These are phyloP conservation scores for Ficedula albicollis DNA, from an alignment of 2,797 vertebrate genomes.

Conservation along the genomic window DNA sequence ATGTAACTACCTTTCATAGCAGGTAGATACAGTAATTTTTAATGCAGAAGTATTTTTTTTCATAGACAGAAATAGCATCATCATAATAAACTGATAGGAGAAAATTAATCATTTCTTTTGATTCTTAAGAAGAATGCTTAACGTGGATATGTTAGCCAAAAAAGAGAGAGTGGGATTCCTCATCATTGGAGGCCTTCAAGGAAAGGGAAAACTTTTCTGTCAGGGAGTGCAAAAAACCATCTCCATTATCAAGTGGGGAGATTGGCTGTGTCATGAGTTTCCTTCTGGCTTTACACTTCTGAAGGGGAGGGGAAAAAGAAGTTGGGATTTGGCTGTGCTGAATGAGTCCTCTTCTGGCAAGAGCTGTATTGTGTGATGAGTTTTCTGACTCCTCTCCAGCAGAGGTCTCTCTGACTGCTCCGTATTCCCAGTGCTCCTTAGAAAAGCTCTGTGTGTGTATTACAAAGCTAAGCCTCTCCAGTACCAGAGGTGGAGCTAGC, in stretches of 20 bases:
- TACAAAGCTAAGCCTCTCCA: accelerated
- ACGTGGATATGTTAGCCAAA: not conserved
- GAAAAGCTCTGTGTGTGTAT: not conserved
- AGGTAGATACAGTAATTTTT: not conserved
- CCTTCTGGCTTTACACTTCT: not conserved
- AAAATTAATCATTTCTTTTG: not conserved
- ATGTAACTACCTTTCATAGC: not conserved
- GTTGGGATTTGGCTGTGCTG: not conserved
- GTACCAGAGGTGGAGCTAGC: not conserved
- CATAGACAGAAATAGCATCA: not conserved
- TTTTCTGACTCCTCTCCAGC: not conserved
- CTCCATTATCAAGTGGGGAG: not conserved
- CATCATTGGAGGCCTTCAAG: not conserved
- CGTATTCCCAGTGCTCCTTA: accelerated
- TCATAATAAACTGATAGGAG: not conserved
- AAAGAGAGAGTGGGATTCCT: not conserved
- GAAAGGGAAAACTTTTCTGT: not conserved
- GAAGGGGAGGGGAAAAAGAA: not conserved
- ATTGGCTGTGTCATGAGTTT: not conserved
- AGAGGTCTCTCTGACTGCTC: slow-evolving; percentile 16
- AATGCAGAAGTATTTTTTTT: not conserved
- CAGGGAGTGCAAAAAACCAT: not conserved
- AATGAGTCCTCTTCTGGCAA: not conserved
- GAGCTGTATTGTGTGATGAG: accelerated
- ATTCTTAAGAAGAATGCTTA: not conserved